These are phyloP conservation scores for Ochropleura plecta DNA, from an alignment of 2,888 invertebrate species.

Conservation along the genomic window DNA sequence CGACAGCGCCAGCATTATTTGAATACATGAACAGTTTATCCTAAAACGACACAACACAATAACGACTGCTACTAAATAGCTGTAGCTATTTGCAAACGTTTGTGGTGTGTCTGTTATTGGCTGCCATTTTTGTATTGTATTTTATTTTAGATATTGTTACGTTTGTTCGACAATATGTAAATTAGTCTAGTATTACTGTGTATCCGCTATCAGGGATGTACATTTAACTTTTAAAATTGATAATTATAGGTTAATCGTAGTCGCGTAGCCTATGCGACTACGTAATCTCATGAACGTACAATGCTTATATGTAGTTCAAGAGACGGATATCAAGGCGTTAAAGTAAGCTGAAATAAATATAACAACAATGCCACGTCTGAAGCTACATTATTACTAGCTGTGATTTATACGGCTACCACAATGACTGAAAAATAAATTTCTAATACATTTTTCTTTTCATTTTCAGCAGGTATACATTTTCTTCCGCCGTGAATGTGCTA, in stretches of 20 bases:
- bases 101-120: conserved; percentile 11
- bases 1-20: conserved; percentile 63
- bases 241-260: not conserved
- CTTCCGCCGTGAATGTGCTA: conserved; percentile 74
- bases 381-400: conserved; percentile 42
- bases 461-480: conserved; percentile 68
- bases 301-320: not conserved
- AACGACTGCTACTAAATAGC: conserved; percentile 44
- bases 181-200: not conserved
- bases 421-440: conserved; percentile 62
- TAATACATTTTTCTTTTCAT: conserved; percentile 68
- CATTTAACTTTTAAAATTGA: not conserved
- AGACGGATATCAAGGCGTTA: not conserved
- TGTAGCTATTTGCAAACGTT: conserved; percentile 18
- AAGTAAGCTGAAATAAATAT: conserved; percentile 28
- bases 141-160: conserved; percentile 21
- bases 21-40: conserved; percentile 65
- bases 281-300: not conserved
- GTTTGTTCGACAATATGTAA: conserved; percentile 1
- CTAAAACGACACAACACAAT: conserved; percentile 58
- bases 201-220: not conserved
- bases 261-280: no score
- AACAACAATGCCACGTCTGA: conserved; percentile 28
- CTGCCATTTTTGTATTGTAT: conserved; percentile 5
- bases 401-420: conserved; percentile 49